phyloP scores from a whole-genome alignment of 2,797 vertebrate species.

The Enteromius trimaculatus region DNA sequence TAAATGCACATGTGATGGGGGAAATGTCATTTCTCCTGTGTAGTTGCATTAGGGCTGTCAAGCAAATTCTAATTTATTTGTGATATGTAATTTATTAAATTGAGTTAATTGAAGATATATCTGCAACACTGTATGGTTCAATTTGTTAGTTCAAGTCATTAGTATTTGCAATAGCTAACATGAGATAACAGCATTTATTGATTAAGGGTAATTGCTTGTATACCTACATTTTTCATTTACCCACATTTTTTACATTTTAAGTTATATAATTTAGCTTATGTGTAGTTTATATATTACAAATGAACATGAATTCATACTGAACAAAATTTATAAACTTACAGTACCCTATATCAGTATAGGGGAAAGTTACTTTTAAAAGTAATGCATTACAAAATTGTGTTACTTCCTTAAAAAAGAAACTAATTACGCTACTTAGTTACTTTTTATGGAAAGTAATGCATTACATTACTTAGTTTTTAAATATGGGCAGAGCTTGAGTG shows the following conservation, averaged over 20 bases:
- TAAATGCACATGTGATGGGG: conserved; percentile 2
- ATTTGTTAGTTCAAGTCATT: background rate
- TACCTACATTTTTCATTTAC: background rate
- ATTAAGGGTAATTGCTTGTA: background rate
- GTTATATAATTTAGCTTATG: background rate
- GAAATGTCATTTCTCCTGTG: background rate
- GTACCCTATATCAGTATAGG: too few relatives aligned
- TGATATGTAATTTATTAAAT: background rate
- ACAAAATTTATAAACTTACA: background rate
- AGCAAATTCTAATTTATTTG: background rate
- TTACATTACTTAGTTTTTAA: too few relatives aligned
- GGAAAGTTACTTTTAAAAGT: too few relatives aligned
- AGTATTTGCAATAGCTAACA: background rate
- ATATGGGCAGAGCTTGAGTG: too few relatives aligned
- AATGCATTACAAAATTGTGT: too few relatives aligned
- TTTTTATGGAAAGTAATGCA: too few relatives aligned
- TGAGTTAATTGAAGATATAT: background rate
- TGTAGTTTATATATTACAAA: background rate
- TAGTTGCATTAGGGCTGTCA: background rate
- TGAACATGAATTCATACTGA: background rate
- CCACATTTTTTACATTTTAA: background rate
- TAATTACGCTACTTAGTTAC: too few relatives aligned
- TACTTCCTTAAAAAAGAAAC: too few relatives aligned
- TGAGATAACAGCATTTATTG: background rate
- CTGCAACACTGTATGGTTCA: background rate